Conservation (phyloP, 2,797 vertebrate species). For the Staurois parvus region DNA sequence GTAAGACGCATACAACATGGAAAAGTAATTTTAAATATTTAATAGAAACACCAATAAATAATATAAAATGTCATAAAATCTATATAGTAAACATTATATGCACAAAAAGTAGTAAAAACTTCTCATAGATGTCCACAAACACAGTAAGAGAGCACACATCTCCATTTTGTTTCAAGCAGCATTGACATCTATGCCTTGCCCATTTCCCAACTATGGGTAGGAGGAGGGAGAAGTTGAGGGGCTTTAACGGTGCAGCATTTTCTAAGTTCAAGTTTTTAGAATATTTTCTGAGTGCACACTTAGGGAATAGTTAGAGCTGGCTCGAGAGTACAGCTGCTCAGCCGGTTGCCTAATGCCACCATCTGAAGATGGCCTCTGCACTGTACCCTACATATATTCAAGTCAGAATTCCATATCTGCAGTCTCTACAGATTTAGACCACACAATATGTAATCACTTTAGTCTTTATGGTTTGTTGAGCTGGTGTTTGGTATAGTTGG, state of each 20-base stretch:
- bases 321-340: background rate
- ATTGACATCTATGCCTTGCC: background rate
- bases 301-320: background rate
- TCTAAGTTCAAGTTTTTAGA: background rate
- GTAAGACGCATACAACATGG: no score
- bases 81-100: background rate
- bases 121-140: background rate
- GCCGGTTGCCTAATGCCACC: background rate
- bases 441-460: background rate
- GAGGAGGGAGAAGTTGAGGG: background rate
- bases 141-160: background rate
- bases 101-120: background rate
- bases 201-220: background rate
- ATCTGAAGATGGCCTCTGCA: background rate
- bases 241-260: no score
- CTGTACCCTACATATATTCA: no score
- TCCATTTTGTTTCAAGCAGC: background rate
- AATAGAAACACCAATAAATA: constrained; percentile 28
- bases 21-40: constrained; percentile 14
- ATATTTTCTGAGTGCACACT: background rate
- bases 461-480: background rate
- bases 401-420: no score
- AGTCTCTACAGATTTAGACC: no score
- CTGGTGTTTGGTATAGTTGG: background rate
- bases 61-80: constrained; percentile 8